Percentiles rank a stretch among this genome's conserved stretches.
phyloP scores from a whole-genome alignment of 2,888 invertebrate species.

The Agrotis puta region DNA sequence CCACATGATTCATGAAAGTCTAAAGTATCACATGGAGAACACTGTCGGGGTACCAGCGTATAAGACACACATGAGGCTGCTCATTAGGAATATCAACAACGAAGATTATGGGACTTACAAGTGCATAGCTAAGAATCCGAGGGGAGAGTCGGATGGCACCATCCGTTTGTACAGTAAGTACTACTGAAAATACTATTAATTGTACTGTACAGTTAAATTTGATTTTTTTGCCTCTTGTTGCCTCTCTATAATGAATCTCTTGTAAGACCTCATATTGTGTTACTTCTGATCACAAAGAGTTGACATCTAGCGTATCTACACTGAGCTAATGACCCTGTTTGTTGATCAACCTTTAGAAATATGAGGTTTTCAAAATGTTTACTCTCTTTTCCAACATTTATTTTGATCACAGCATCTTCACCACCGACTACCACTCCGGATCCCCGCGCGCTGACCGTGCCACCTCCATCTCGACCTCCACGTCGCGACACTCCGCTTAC shows the following conservation, averaged over 20 bases:
- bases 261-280: neutral
- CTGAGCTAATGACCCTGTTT: neutral
- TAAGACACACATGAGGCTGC: constrained; percentile 96
- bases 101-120: constrained; percentile 97
- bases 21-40: constrained; percentile 95
- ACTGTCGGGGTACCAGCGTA: constrained; percentile 93
- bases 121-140: constrained; percentile 97
- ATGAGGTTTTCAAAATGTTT: neutral
- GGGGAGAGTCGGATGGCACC: constrained; percentile 97
- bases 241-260: neutral
- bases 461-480: constrained; percentile 86
- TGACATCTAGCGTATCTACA: neutral
- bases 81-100: constrained; percentile 94
- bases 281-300: neutral
- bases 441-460: constrained; percentile 91
- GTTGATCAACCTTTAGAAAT: neutral
- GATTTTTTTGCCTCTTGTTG: too few relatives aligned
- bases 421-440: constrained; percentile 95
- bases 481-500: constrained; percentile 84
- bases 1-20: constrained; percentile 96
- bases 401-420: constrained; percentile 91
- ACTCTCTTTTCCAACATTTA: neutral
- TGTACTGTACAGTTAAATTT: too few relatives aligned
- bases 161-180: constrained; percentile 96
- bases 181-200: neutral